phyloP scores from a whole-genome alignment of 2,888 invertebrate species.

The Neoaliturus tenellus region DNA sequence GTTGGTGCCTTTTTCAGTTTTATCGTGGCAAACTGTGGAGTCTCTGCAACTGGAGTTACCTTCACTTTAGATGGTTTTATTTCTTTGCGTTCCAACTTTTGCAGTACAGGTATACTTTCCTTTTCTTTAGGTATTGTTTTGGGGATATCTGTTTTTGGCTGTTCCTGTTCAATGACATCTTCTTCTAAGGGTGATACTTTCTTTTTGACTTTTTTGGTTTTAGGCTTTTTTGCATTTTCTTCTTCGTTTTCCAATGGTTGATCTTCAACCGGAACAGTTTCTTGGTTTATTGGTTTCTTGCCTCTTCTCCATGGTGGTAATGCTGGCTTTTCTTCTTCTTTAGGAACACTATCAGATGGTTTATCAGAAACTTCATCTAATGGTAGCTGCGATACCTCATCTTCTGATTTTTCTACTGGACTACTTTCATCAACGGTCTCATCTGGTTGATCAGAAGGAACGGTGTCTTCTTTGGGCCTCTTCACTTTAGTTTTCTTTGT shows the following conservation, averaged over 20 bases:
- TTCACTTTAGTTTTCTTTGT: slow-evolving; percentile 57
- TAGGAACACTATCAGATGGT: not conserved
- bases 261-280: not conserved
- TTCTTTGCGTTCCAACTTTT: slow-evolving; percentile 60
- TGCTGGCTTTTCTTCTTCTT: not conserved
- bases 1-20: slow-evolving; percentile 71
- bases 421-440: not conserved
- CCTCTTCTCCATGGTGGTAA: slow-evolving; percentile 36
- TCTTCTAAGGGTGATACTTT: not conserved
- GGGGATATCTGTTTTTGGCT: not conserved
- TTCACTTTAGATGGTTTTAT: slow-evolving; percentile 63
- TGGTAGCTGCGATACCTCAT: not conserved
- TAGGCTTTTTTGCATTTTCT: slow-evolving; percentile 28
- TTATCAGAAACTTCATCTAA: not conserved
- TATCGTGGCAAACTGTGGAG: slow-evolving; percentile 79
- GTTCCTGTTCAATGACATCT: not conserved
- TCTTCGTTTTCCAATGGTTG: slow-evolving; percentile 3
- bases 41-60: slow-evolving; percentile 70
- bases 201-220: slow-evolving; percentile 34
- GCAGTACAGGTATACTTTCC: slow-evolving; percentile 29
- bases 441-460: not conserved
- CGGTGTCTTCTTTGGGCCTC: slow-evolving; percentile 7
- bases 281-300: not conserved
- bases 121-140: not conserved
- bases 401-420: not conserved